Percentiles rank a stretch among this genome's conserved stretches.
These are phyloP conservation scores for Dasyprocta punctata DNA, from an alignment of 2,113 vertebrate species.

Conservation along the genomic window DNA sequence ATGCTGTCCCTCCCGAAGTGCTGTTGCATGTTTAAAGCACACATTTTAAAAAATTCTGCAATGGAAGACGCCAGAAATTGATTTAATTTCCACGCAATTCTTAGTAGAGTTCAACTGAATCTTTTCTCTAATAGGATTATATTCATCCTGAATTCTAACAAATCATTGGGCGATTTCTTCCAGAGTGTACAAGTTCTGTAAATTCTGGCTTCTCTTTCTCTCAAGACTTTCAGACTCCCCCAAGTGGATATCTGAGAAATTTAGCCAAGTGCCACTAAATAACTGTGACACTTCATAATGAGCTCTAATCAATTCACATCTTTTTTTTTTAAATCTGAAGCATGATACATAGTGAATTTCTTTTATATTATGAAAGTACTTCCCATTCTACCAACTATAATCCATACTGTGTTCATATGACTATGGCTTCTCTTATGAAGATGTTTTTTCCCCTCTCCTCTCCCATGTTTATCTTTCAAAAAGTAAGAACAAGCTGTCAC, in stretches of 20 bases:
- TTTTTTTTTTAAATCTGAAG: conserved; percentile 46
- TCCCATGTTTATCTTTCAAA: neutral
- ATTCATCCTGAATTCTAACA: conserved; percentile 6
- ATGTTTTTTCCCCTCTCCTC: neutral
- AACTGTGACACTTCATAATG: conserved; percentile 63
- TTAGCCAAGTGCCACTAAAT: conserved; percentile 58
- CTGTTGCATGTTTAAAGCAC: neutral
- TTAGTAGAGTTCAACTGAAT: neutral
- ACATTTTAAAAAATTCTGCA: neutral
- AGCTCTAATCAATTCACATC: conserved; percentile 49
- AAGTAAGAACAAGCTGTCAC: conserved; percentile 48
- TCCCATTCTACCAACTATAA: neutral
- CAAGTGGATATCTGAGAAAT: conserved; percentile 82
- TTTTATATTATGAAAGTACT: neutral
- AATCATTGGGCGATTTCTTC: neutral
- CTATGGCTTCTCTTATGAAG: neutral
- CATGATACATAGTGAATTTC: neutral
- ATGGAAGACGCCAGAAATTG: neutral
- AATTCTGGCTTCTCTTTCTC: conserved; percentile 32
- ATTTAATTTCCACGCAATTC: neutral
- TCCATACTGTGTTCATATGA: conserved; percentile 20
- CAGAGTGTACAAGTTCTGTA: conserved; percentile 67
- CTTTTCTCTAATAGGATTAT: neutral
- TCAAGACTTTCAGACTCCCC: conserved; percentile 79
- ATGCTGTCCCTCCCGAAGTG: neutral